Percentiles rank a stretch among this genome's conserved stretches.
Conservation (phyloP, 2,888 invertebrate genomes). For the Lasioglossum morio region DNA sequence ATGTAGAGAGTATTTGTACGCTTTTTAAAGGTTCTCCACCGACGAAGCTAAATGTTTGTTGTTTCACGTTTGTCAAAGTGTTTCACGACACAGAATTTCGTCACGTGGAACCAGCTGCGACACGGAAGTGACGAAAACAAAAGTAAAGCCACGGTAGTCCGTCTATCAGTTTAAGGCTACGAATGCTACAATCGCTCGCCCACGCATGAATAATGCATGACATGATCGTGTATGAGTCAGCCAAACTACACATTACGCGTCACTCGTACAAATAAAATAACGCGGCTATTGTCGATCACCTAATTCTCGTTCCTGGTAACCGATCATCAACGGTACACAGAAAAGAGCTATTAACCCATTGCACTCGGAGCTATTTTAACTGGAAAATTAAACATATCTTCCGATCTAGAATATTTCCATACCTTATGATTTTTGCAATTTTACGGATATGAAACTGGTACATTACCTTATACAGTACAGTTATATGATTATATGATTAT, state of each 20-base stretch:
- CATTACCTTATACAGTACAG: too few relatives aligned
- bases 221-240: conserved; percentile 41
- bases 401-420: too few relatives aligned
- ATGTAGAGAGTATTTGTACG: too few relatives aligned
- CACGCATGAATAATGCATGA: conserved; percentile 52
- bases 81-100: not conserved
- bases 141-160: not conserved
- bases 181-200: conserved; percentile 15
- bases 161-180: not conserved
- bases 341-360: not conserved
- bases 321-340: not conserved
- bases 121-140: conserved; percentile 1
- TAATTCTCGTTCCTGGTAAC: conserved; percentile 6
- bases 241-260: conserved; percentile 19
- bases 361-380: too few relatives aligned
- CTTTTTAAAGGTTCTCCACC: too few relatives aligned
- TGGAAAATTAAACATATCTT: too few relatives aligned
- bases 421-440: too few relatives aligned
- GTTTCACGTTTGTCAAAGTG: not conserved
- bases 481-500: too few relatives aligned
- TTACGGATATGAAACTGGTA: too few relatives aligned
- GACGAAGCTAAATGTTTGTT: not conserved
- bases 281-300: not conserved
- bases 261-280: conserved; percentile 47
- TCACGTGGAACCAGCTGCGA: not conserved